Evolutionary conservation across 2,888 invertebrate genomes (phyloP), one percentile per base, ranked within the genome.

Genomic region (Synergus umbraculus): DNA sequence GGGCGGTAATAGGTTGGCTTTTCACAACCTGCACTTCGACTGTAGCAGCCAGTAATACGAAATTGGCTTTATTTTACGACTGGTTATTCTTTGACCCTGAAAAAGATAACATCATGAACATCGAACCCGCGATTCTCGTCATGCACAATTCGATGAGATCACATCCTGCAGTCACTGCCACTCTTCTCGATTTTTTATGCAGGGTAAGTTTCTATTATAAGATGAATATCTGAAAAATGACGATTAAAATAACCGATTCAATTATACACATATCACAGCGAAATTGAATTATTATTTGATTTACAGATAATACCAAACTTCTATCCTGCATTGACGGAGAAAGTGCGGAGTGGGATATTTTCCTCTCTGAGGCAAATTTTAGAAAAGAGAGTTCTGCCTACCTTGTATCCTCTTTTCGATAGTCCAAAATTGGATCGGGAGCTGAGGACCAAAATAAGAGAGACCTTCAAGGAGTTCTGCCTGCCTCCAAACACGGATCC

Each of bases 1-100:
- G 98, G 98, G 98, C 98, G 83, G 97, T 98, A 67, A 98, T 98
- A 89, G 97, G 98, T 79, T 98, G 98, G 98, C 94, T 98, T 10
- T 94, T 98, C 79, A 97, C 97, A 65, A 97, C 97, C 15, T 97
- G 97, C 91, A 98, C 97, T 60, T 97, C 97, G 66, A 96, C 95
- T 90, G 97, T 97, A 54, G 97, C 97, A 67, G 96, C 97, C 79
- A 96, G 97, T 76, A 97, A 97, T 93, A 97, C 97, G 67, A 98
- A 98, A 93, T 93, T 98, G 79, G 97, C 98, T 18, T 93, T 98
- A 73, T 98, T 98, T 92, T 98, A 97, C 92, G 98, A 98, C 92
- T 98, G 98, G 98, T 93, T 98, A 65, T 97, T 97, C 89, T 98
- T 96, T 92, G 97, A 98, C 88, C 95, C 97, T 29, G 97, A 97